These are phyloP conservation scores for Myrmophylax atrothorax DNA, from an alignment of 2,113 vertebrate genomes.

Conservation along the genomic window DNA sequence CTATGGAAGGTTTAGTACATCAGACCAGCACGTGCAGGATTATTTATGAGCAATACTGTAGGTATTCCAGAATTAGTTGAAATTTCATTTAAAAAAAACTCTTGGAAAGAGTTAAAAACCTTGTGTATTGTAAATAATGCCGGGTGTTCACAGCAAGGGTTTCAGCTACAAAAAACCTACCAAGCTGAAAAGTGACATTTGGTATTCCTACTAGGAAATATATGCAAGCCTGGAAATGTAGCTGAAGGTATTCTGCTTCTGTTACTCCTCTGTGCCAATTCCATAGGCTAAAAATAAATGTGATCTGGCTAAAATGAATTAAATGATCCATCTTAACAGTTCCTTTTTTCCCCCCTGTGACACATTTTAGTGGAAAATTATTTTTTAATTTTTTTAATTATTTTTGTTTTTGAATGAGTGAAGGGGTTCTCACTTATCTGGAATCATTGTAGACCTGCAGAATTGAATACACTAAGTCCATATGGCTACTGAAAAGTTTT, in stretches of 20 bases:
- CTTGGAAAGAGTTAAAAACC: background rate
- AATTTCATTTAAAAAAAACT: background rate
- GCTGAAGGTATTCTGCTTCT: constrained; percentile 26
- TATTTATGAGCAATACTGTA: background rate
- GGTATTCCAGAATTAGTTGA: background rate
- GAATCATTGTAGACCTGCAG: background rate
- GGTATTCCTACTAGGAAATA: background rate
- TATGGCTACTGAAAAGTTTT: background rate
- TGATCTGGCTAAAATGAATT: constrained; percentile 44
- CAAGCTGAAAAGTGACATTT: background rate
- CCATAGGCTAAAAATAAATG: constrained; percentile 62
- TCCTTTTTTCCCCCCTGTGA: constrained; percentile 64
- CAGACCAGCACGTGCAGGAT: background rate
- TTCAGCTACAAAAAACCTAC: background rate
- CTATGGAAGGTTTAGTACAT: background rate
- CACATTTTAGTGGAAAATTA: constrained; percentile 55
- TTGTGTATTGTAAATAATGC: background rate
- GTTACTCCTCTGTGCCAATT: constrained; percentile 25
- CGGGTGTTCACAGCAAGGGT: background rate
- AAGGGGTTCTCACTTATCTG: background rate
- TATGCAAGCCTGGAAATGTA: background rate
- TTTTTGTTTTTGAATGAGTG: background rate
- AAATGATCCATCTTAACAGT: constrained; percentile 21
- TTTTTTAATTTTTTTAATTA: background rate
- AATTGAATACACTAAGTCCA: background rate